Conservation (phyloP, 1,140 invertebrate species). For the Bombus difficillimus region DNA sequence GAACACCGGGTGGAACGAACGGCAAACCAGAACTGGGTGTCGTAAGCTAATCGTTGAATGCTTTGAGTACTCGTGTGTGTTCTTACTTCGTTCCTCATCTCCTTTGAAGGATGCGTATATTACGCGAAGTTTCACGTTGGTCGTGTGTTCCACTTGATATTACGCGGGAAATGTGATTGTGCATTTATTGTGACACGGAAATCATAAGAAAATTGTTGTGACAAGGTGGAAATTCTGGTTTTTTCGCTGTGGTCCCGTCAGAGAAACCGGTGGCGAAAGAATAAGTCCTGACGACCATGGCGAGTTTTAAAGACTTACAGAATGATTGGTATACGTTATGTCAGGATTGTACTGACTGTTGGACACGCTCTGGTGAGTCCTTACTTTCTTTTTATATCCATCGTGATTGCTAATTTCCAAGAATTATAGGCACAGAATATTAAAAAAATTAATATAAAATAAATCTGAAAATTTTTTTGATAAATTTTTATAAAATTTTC, state of each 20-base stretch:
- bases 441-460: background rate
- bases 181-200: slow-evolving; percentile 6
- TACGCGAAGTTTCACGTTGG: background rate
- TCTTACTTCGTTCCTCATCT: slow-evolving; percentile 45
- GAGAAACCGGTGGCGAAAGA: slow-evolving; percentile 12
- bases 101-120: background rate
- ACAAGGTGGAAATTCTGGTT: slow-evolving; percentile 16
- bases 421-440: too few relatives aligned
- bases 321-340: slow-evolving; percentile 78
- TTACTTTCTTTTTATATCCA: slow-evolving; percentile 6
- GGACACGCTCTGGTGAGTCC: slow-evolving; percentile 73
- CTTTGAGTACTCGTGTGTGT: slow-evolving; percentile 50
- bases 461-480: background rate
- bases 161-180: slow-evolving; percentile 20
- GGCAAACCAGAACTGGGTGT: slow-evolving; percentile 52
- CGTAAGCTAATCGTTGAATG: slow-evolving; percentile 57
- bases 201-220: background rate
- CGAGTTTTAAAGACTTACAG: slow-evolving; percentile 75
- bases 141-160: background rate
- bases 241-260: background rate
- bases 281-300: slow-evolving; percentile 62
- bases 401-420: background rate
- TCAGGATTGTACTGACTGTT: slow-evolving; percentile 74
- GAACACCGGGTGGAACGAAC: slow-evolving; percentile 55
- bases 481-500: background rate